Evolutionary conservation across 2,113 vertebrate genomes (phyloP).

Genomic region (Cariama cristata): DNA sequence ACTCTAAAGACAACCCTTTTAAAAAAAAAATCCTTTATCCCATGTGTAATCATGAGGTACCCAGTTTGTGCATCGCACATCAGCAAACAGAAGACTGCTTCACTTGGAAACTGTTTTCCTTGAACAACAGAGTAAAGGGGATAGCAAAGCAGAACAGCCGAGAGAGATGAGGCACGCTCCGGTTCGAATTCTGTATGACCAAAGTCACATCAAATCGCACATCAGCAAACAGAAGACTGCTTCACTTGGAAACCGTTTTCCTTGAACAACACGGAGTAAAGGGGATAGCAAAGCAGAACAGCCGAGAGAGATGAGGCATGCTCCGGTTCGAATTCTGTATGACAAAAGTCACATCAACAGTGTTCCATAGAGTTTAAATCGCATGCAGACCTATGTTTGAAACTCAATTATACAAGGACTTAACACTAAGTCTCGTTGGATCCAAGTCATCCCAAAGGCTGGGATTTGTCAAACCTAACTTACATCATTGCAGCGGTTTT

Average conservation of each 20-base stretch:
- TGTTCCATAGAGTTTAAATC: not conserved
- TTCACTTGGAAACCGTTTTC: not conserved
- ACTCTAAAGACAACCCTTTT: not conserved
- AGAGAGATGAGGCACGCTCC: not conserved
- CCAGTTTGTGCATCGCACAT: not conserved
- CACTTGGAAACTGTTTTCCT: not conserved
- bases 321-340: not conserved
- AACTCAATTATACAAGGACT: not conserved
- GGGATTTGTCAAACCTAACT: not conserved
- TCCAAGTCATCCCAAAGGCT: not conserved
- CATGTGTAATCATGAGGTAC: not conserved
- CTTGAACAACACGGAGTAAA: not conserved
- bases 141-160: not conserved
- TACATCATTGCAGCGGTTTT: not conserved
- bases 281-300: not conserved
- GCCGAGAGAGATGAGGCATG: not conserved
- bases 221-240: not conserved
- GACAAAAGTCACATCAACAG: not conserved
- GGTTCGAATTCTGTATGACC: not conserved
- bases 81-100: not conserved
- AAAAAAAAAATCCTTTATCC: not conserved
- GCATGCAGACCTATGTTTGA: not conserved
- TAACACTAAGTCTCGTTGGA: not conserved
- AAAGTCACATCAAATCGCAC: not conserved
- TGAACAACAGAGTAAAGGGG: accelerated